These are phyloP conservation scores for Melanerpes aurifrons DNA, from an alignment of 2,113 vertebrate species.

Conservation along the genomic window DNA sequence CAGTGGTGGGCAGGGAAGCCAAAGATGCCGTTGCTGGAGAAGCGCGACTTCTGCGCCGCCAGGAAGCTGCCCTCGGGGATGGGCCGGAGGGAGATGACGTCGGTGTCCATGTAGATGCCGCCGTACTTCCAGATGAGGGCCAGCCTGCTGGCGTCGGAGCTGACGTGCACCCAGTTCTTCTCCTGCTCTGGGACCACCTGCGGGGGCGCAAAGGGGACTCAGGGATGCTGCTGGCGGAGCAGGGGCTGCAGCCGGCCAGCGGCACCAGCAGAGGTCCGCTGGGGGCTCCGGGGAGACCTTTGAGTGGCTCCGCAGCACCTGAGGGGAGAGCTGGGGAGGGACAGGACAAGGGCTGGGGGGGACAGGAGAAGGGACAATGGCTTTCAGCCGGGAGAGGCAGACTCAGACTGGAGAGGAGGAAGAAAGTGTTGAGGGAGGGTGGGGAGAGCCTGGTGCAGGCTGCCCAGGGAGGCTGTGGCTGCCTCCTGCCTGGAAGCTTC, in stretches of 20 bases:
- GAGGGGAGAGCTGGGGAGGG: too few species aligned
- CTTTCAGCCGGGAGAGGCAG: too few species aligned
- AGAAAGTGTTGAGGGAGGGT: too few species aligned
- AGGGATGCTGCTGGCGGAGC: accelerated
- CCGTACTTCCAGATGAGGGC: conserved; percentile 81
- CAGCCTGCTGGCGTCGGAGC: conserved; percentile 76
- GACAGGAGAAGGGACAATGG: too few species aligned
- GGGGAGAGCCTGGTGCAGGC: too few species aligned
- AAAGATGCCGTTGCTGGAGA: conserved; percentile 78
- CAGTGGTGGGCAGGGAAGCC: conserved; percentile 76
- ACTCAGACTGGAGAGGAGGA: too few species aligned
- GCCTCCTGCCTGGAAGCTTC: too few species aligned
- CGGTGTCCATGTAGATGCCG: conserved; percentile 81
- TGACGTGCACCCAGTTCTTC: conserved; percentile 76
- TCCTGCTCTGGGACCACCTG: conserved; percentile 69
- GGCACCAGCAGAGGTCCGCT: too few species aligned
- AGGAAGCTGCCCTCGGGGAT: conserved; percentile 75
- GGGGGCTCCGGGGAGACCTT: too few species aligned
- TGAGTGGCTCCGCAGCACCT: too few species aligned
- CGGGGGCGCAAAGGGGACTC: not conserved
- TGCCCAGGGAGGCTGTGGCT: too few species aligned
- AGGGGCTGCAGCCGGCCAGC: accelerated
- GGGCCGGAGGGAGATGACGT: conserved; percentile 79
- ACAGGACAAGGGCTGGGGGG: too few species aligned
- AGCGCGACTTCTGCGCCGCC: conserved; percentile 62